Evolutionary conservation across 2,113 vertebrate genomes (phyloP), one percentile per base, ranked within the genome.

Genomic region (Thermophis baileyi): DNA sequence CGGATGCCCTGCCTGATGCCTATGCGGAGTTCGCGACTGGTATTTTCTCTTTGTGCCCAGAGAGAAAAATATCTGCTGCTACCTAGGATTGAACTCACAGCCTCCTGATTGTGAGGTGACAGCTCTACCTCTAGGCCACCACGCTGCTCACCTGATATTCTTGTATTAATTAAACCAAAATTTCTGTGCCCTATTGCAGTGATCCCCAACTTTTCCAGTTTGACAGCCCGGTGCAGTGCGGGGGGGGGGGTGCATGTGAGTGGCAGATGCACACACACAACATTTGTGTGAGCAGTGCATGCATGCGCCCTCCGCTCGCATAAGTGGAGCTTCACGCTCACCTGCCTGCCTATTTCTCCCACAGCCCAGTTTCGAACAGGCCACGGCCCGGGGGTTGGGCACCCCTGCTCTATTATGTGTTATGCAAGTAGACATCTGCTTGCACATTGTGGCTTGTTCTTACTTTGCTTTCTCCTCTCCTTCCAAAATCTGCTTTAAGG

Each of bases 221-320:
- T 35, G 30, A 5, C 63, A 69, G 14, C 63, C 30, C 14, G 5
- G 30, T 0, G 2, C 55, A 57, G 8, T 1, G 55, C 2, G 1
- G 0, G 25, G 25, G 24, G 0, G 1, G 0, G 25, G 25, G 24
- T 0, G 3, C 51, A 3, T 0, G 2, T 69, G 63, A 69, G 12
- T 69, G 60, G 4, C 30, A 69, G 30, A 27, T 10, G 12, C 60
- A n/a, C 30, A 69, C 0, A 2, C 12, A 16, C 4, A n/a, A 1
- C 63, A 35, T 69, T 69, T 35, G 63, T 69, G 12, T 5, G 5
- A 35, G 30, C 12, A 14, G 9, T 60, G 57, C 3, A 0, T 30
- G 30, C 63, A 69, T 1, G 4, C 3, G 12, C 63, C 12, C 30
- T 69, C 4, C 30, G 0, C 30, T 16, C 4, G 6, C 9, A 14